phyloP scores from a whole-genome alignment of 2,113 vertebrate genomes.

The Falco punctatus region DNA sequence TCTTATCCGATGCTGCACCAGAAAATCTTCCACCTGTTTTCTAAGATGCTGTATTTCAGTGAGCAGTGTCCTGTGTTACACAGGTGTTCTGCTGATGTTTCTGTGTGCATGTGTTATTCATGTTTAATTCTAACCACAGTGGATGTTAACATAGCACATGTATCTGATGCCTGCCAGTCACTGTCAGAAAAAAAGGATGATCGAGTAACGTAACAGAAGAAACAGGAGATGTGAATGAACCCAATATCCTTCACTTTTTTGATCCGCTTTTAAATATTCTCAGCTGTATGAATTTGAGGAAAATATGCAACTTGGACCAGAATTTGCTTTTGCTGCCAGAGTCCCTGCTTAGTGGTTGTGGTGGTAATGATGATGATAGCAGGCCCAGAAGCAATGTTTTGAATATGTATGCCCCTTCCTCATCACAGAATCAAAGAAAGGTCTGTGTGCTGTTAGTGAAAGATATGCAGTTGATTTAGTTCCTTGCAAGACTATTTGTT shows the following conservation, averaged over 20 bases:
- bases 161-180: neutral
- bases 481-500: conserved; percentile 16
- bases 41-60: neutral
- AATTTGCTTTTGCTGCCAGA: conserved; percentile 11
- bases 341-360: neutral
- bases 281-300: conserved; percentile 38
- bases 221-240: neutral
- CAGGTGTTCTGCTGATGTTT: neutral
- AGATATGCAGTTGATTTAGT: conserved; percentile 40
- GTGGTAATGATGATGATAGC: conserved; percentile 18
- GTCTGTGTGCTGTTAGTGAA: neutral
- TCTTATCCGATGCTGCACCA: neutral
- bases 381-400: conserved; percentile 18
- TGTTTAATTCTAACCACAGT: neutral
- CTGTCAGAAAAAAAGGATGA: neutral
- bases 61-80: neutral
- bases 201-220: neutral
- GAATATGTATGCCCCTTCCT: neutral
- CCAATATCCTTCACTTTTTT: neutral
- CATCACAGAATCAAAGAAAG: conserved; percentile 41
- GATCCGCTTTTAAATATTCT: conserved; percentile 42
- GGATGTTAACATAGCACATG: fast-evolving
- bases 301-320: conserved; percentile 7
- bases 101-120: neutral
- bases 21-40: neutral